A percentile compares a stretch with the other conserved stretches of the same genome.
These are phyloP conservation scores for Prionace glauca DNA, from an alignment of 2,797 vertebrate species.

Conservation along the genomic window DNA sequence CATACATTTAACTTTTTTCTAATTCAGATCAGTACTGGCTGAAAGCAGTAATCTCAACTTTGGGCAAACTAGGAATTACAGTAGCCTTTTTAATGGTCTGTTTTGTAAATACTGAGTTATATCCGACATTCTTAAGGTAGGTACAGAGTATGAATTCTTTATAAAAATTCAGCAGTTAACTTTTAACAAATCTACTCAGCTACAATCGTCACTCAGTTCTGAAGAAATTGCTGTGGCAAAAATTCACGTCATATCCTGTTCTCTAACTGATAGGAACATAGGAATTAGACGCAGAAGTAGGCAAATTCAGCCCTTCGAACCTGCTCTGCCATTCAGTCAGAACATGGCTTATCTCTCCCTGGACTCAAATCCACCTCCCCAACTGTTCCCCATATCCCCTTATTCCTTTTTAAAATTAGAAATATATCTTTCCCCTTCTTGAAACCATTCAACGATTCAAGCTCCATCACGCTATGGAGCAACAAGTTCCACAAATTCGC, in stretches of 20 bases:
- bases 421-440: too few relatives aligned
- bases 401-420: too few relatives aligned
- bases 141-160: background rate
- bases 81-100: constrained; percentile 88
- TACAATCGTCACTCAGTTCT: background rate
- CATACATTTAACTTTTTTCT: constrained; percentile 36
- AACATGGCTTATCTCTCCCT: too few relatives aligned
- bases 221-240: background rate
- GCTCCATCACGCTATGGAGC: too few relatives aligned
- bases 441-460: too few relatives aligned
- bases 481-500: too few relatives aligned
- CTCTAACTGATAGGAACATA: background rate
- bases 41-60: constrained; percentile 71
- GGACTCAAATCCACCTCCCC: too few relatives aligned
- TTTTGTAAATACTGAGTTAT: constrained; percentile 70
- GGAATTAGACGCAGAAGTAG: too few relatives aligned
- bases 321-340: too few relatives aligned
- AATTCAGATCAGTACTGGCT: constrained; percentile 74
- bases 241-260: background rate
- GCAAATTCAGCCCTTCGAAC: too few relatives aligned
- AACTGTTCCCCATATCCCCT: too few relatives aligned
- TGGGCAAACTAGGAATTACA: constrained; percentile 85
- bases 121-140: constrained; percentile 79
- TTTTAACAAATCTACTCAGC: background rate
- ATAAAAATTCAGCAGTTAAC: background rate